Evolutionary conservation across 2,113 vertebrate species (phyloP).

Genomic region (Pungitius pungitius): DNA sequence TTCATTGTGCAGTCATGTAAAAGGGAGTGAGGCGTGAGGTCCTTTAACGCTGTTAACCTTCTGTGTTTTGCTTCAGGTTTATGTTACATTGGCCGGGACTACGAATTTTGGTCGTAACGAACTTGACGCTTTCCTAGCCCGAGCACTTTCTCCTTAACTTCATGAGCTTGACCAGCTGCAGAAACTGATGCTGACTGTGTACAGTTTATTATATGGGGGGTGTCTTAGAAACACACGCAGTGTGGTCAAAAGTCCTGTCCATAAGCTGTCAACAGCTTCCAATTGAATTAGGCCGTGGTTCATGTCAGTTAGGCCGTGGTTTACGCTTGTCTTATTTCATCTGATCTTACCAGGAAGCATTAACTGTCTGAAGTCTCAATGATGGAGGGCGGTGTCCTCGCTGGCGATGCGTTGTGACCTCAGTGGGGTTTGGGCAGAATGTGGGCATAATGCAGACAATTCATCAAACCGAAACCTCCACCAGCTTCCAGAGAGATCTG

Average conservation of each 20-base stretch:
- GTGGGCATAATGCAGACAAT: neutral
- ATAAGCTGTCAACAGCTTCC: neutral
- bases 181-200: conserved; percentile 92
- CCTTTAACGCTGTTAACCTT: conserved; percentile 66
- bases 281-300: neutral
- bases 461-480: neutral
- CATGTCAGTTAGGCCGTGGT: neutral
- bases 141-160: conserved; percentile 95
- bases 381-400: too few species aligned
- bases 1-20: neutral
- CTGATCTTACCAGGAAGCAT: neutral
- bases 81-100: conserved; percentile 98
- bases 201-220: conserved; percentile 57
- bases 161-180: conserved; percentile 98
- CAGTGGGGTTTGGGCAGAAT: neutral
- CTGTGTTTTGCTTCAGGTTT: conserved; percentile 86
- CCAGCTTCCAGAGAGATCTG: neutral
- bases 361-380: neutral
- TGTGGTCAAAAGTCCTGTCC: neutral
- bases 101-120: conserved; percentile 94
- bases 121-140: conserved; percentile 96
- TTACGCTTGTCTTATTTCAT: neutral
- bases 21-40: conserved; percentile 23
- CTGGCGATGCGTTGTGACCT: neutral
- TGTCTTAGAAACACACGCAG: conserved; percentile 48